Conservation (phyloP, 2,113 vertebrate genomes). For the Upupa epops region DNA sequence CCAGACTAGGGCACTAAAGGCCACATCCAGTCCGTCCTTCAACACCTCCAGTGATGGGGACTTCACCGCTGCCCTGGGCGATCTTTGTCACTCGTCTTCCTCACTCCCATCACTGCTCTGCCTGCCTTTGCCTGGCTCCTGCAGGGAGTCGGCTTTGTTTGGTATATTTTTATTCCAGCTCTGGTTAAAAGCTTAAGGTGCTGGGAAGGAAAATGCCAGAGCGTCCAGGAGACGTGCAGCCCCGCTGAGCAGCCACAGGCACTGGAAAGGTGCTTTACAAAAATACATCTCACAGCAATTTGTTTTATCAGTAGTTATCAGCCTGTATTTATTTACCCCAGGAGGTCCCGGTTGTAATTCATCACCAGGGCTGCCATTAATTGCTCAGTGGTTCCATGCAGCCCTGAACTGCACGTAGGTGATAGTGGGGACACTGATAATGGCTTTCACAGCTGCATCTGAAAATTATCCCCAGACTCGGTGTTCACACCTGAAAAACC, state of each 20-base stretch:
- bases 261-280: not conserved
- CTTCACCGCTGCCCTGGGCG: no score
- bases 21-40: no score
- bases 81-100: not conserved
- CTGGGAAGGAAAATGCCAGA: not conserved
- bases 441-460: conserved; percentile 53
- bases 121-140: not conserved
- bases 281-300: not conserved
- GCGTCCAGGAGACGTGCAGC: not conserved
- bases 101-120: not conserved
- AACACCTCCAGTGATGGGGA: no score
- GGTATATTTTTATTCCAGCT: conserved; percentile 1
- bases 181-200: not conserved
- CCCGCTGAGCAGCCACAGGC: not conserved
- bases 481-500: conserved; percentile 25
- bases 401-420: conserved; percentile 38
- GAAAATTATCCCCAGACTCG: not conserved
- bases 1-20: no score
- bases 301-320: conserved; percentile 17
- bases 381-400: conserved; percentile 36
- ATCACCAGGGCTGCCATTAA: conserved; percentile 48
- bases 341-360: conserved; percentile 44
- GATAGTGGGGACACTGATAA: conserved; percentile 40
- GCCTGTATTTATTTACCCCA: conserved; percentile 18
- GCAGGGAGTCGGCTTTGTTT: not conserved